Evolutionary conservation across 2,113 vertebrate species (phyloP), one percentile per base, ranked within the genome.

Genomic region (Tupaia tana): DNA sequence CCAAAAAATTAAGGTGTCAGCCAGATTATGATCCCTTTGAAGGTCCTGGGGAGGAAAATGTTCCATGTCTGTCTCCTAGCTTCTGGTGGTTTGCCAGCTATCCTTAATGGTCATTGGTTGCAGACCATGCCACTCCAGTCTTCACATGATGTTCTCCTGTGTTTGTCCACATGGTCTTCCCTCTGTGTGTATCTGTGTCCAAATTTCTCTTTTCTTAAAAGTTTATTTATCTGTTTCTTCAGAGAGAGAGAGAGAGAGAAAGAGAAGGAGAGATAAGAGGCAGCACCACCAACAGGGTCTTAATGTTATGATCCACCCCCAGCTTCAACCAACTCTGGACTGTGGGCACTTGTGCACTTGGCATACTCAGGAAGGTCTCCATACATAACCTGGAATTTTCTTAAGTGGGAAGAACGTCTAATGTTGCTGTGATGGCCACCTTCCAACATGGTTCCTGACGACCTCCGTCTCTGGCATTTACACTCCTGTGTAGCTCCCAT

Each of bases 121-220:
- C 1, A 82, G 31, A 14, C 18, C 18, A 1, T 27, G 3, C 27
- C 6, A 0, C 8, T 52, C 16, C 16, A 12, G 2, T n/a, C 15
- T 56, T 2, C 31, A 6, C 2, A 0, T 2, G 43, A 7, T 1
- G 0, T 18, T 20, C 54, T 14, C 20, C 58, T 6, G 34, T 27
- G 34, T 29, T 13, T 29, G 22, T n/a, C 69, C 24, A 2, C 0
- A 0, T 63, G 15, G 2, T 66, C n/a, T 64, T 13, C 3, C 19
- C 20, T 63, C 27, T 59, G 2, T 9, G 1, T 10, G 5, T 63
- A 14, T 54, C 25, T 74, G 66, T 27, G 29, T 63, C 64, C 27
- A 9, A 4, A 12, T 16, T 29, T 34, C 54, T 19, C 56, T 27
- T 80, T 64, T 7, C 43, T 18, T 7, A 11, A 9, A 83, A 31